phyloP scores from a whole-genome alignment of 2,113 vertebrate species.

The Beaufortia kweichowensis region DNA sequence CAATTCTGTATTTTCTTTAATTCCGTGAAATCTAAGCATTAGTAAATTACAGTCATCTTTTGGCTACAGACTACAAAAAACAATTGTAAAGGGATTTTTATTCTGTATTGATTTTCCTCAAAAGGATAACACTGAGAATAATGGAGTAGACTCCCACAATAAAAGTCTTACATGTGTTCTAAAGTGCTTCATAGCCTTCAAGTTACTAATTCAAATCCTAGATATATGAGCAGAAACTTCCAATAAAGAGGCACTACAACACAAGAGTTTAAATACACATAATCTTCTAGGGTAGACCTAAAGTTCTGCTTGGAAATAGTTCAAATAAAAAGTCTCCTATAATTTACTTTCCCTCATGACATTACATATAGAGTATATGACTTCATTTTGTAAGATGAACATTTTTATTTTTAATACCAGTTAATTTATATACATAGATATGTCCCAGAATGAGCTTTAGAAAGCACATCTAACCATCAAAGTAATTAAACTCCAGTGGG shows the following conservation, averaged over 20 bases:
- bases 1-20: constrained; percentile 24
- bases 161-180: neutral
- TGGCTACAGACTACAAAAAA: neutral
- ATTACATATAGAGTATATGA: too few species aligned
- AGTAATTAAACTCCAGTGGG: too few species aligned
- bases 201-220: neutral
- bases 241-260: neutral
- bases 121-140: neutral
- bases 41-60: constrained; percentile 12
- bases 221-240: neutral
- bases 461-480: too few species aligned
- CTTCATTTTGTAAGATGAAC: too few species aligned
- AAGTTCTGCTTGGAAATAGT: too few species aligned
- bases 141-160: neutral
- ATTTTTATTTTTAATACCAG: too few species aligned
- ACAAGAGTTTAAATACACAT: neutral
- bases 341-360: too few species aligned
- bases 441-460: too few species aligned
- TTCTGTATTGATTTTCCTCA: constrained; percentile 8
- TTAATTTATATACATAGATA: too few species aligned
- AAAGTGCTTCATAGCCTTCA: neutral
- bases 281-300: too few species aligned
- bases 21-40: constrained; percentile 12
- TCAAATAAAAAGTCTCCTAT: too few species aligned
- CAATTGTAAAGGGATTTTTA: constrained; percentile 22